Conservation (phyloP, 2,113 vertebrate genomes). For the Edolisoma coerulescens region DNA sequence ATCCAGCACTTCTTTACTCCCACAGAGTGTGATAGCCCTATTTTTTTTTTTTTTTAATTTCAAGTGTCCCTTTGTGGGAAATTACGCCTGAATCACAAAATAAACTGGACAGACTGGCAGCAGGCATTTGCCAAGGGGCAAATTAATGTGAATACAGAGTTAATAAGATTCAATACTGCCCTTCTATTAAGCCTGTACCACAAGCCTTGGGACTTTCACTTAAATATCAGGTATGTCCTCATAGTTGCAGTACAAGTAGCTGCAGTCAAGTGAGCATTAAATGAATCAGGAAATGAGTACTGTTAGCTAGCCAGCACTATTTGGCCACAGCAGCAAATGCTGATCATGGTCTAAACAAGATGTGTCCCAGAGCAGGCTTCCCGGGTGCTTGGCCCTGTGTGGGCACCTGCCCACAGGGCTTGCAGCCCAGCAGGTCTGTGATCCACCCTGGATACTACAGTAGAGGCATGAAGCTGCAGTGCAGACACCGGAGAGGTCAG, state of each 20-base stretch:
- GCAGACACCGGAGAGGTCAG: rapidly evolving
- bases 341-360: rapidly evolving
- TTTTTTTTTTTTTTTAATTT: background rate
- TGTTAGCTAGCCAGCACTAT: background rate
- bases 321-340: background rate
- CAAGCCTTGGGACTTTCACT: background rate
- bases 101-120: background rate
- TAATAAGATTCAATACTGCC: background rate
- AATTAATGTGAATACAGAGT: background rate
- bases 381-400: background rate
- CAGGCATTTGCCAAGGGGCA: background rate
- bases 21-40: rapidly evolving
- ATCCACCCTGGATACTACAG: background rate
- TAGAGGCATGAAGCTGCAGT: background rate
- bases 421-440: background rate
- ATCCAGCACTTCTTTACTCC: background rate
- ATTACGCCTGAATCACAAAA: background rate
- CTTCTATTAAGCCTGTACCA: background rate
- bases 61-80: background rate
- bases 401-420: background rate
- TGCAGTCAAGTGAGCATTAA: background rate
- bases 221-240: background rate
- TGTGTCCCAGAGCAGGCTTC: background rate
- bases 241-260: background rate
- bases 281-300: background rate